Base-by-base conservation (phyloP, 2,113 vertebrate species). In the Pteruthius melanotis region DNA sequence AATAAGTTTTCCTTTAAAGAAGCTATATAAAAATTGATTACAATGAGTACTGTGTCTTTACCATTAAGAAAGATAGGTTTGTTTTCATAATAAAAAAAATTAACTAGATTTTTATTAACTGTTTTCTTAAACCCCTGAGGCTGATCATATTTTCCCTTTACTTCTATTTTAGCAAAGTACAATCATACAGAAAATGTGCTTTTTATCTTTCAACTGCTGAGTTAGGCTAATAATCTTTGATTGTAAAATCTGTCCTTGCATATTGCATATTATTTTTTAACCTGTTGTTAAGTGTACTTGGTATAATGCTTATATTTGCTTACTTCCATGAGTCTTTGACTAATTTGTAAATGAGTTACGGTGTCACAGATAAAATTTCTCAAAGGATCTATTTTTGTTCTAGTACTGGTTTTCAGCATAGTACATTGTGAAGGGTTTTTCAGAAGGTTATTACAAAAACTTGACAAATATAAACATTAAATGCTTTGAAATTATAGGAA, bases 61-160 rank as follows among this genome's bases (percentile, higher is more conserved):
- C 22, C 30, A 53, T 71, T 89, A 87, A 89, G 81, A 94, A 81
- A 91, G 31, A 96, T 86, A 54, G 33, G 80, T 69, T 94, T 95
- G 84, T 95, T 94, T 93, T 83, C 57, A 88, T 66, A 33, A 56
- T 90, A 85, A 78, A 65, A 78, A 63, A 63, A 79, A 78, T 8
- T 24, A 83, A 78, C 45, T 77, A n/a, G 53, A 57, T 80, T 94
- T 95, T 96, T 91, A 95, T 96, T 91, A 96, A 93, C 74, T 80
- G 33, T 89, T 95, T 96, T 90, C 78, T 95, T 89, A 93, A 94
- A 80, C 57, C 22, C 42, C 8, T 20, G 44, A 79, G 81, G 26
- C 37, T 52, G 57, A 68, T 78, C 33, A 33, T 78, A 50, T 84
- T 94, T 92, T 78, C 33, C 30, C 15, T 88, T 93, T 54, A 16